phyloP scores from a whole-genome alignment of 2,797 vertebrate genomes.

The Neopelma chrysocephalum region DNA sequence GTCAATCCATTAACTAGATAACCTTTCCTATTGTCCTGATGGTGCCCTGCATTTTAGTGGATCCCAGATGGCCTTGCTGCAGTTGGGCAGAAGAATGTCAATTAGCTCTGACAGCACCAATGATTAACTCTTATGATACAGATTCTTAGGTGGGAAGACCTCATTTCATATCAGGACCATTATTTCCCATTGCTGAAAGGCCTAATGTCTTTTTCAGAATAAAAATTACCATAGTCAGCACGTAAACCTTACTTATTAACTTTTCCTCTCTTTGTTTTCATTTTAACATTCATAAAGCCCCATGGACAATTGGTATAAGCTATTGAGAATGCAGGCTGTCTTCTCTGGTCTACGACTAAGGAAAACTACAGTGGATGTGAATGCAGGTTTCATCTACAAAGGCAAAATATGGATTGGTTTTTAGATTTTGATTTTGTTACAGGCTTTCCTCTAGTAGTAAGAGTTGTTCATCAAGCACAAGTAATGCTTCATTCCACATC shows the following conservation, averaged over 20 bases:
- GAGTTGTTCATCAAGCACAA: not conserved
- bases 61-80: not conserved
- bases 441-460: accelerated
- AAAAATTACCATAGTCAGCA: not conserved
- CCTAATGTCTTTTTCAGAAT: not conserved
- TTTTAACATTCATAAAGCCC: not conserved
- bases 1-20: not conserved
- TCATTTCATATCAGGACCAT: not conserved
- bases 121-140: not conserved
- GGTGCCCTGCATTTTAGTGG: not conserved
- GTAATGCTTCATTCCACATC: not conserved
- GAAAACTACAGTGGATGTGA: not conserved
- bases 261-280: not conserved
- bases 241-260: not conserved
- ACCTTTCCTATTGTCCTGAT: not conserved
- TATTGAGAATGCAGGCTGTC: not conserved
- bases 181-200: not conserved
- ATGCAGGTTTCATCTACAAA: not conserved
- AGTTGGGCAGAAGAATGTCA: not conserved
- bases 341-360: not conserved
- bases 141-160: accelerated
- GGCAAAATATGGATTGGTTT: not conserved
- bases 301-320: accelerated
- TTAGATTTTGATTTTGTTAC: not conserved
- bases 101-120: not conserved